These are phyloP conservation scores for Keiferia lycopersicella DNA, from an alignment of 2,888 invertebrate species.

Conservation along the genomic window DNA sequence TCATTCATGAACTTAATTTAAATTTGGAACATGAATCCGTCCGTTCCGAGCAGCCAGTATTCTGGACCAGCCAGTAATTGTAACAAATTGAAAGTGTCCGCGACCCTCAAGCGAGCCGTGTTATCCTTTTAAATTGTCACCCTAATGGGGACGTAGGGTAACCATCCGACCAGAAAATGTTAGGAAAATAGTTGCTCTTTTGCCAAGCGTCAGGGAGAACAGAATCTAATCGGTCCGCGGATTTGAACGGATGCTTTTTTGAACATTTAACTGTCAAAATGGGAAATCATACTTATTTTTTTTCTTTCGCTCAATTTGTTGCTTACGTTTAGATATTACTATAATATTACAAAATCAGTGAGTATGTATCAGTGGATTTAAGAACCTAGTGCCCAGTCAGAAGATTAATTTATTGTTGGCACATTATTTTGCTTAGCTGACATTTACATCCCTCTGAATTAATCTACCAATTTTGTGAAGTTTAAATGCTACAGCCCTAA, in stretches of 20 bases:
- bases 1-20: slow-evolving; percentile 33
- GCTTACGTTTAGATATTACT: no score
- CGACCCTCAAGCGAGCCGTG: slow-evolving; percentile 54
- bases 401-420: no score
- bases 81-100: slow-evolving; percentile 62
- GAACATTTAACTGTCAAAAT: no score
- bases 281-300: no score
- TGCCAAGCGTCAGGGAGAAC: neutral
- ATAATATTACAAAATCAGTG: no score
- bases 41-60: slow-evolving; percentile 41
- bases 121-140: slow-evolving; percentile 68
- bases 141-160: slow-evolving; percentile 45
- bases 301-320: no score
- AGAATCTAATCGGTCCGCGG: slow-evolving; percentile 10
- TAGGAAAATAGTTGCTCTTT: slow-evolving; percentile 5
- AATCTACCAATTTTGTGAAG: no score
- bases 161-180: slow-evolving; percentile 13
- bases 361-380: no score
- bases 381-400: no score
- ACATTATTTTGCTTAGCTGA: no score
- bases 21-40: slow-evolving; percentile 34
- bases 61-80: slow-evolving; percentile 54
- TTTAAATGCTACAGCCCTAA: neutral
- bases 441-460: no score
- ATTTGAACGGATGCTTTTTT: no score